Conservation (phyloP, 1,140 invertebrate genomes). For the Drosophila oshimai region DNA sequence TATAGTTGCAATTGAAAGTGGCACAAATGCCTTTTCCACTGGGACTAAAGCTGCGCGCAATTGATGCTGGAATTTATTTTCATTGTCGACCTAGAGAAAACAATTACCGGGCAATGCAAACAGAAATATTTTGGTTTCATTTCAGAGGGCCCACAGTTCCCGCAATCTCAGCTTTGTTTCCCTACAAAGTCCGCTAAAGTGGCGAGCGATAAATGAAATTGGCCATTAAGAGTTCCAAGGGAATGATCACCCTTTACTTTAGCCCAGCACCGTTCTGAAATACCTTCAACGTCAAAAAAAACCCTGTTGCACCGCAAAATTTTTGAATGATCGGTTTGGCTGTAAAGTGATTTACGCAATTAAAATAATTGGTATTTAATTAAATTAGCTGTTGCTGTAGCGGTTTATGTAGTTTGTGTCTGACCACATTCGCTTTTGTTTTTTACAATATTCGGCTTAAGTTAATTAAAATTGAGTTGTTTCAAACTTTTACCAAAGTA, state of each 20-base stretch:
- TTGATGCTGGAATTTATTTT: slow-evolving; percentile 67
- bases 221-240: slow-evolving; percentile 67
- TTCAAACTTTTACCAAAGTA: no score
- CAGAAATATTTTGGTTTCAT: slow-evolving; percentile 66
- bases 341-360: slow-evolving; percentile 79
- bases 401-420: no score
- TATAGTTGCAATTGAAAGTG: slow-evolving; percentile 69
- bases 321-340: slow-evolving; percentile 69
- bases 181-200: slow-evolving; percentile 47
- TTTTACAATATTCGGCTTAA: no score
- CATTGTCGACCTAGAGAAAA: slow-evolving; percentile 64
- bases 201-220: slow-evolving; percentile 60
- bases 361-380: slow-evolving; percentile 80
- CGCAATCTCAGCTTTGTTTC: slow-evolving; percentile 6
- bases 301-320: slow-evolving; percentile 53
- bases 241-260: slow-evolving; percentile 28
- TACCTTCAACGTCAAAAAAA: no score
- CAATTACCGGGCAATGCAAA: slow-evolving; percentile 65
- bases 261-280: no score
- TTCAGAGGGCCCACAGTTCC: slow-evolving; percentile 36
- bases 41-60: slow-evolving; percentile 34
- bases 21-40: neutral
- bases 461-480: no score
- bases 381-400: slow-evolving; percentile 66
- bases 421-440: no score